A percentile compares a stretch with the other conserved stretches of the same genome.
These are phyloP conservation scores for Poecilia latipinna DNA, from an alignment of 2,113 vertebrate genomes.

Conservation along the genomic window DNA sequence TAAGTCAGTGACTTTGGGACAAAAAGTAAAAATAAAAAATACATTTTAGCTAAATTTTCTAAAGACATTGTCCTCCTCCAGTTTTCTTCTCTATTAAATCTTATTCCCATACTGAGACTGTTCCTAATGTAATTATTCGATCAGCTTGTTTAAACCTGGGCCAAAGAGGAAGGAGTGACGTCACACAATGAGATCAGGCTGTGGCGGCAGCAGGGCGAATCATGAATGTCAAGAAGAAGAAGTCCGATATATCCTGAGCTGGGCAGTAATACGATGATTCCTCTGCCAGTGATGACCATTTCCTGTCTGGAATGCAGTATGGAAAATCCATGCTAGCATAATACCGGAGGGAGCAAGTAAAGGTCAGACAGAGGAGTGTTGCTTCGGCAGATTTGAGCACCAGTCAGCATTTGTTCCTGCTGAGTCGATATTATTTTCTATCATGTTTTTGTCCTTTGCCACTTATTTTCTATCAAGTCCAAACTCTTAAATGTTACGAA, in stretches of 20 bases:
- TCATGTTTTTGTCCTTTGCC: neutral
- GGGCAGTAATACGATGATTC: constrained; percentile 31
- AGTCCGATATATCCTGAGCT: constrained; percentile 38
- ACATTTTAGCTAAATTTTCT: neutral
- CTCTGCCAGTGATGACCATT: constrained; percentile 47
- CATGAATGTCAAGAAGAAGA: constrained; percentile 28
- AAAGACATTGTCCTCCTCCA: neutral
- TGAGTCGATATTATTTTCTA: constrained; percentile 32
- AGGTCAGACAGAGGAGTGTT: constrained; percentile 27
- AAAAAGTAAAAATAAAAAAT: neutral
- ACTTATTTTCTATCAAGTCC: neutral
- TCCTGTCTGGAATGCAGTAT: constrained; percentile 59
- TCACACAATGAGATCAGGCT: constrained; percentile 33
- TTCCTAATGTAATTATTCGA: neutral
- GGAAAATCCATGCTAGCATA: constrained; percentile 48
- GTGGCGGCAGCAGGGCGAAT: constrained; percentile 29
- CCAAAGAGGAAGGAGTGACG: constrained; percentile 9
- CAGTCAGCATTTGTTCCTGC: constrained; percentile 54
- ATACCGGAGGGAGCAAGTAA: constrained; percentile 26
- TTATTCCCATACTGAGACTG: neutral
- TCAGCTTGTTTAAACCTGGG: neutral
- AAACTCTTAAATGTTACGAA: neutral
- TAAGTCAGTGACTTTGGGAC: neutral
- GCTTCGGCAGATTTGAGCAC: constrained; percentile 28
- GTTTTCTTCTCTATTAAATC: neutral